Evolutionary conservation across 2,888 invertebrate genomes (phyloP), one percentile per base, ranked within the genome.

Genomic region (Eupithecia exiguata): DNA sequence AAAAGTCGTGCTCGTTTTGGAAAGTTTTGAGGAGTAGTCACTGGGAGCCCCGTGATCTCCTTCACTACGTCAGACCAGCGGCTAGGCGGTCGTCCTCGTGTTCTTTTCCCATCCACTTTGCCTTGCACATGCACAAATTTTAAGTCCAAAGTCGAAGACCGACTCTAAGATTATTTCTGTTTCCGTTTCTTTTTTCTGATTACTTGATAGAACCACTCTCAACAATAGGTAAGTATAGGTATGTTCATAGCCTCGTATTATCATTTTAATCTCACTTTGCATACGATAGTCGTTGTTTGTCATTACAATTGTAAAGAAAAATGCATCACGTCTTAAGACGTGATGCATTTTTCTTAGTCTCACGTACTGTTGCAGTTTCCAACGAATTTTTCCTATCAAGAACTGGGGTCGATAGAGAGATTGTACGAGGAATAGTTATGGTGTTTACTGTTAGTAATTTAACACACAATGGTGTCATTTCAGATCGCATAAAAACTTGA

Each of bases 271-370:
- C 62, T 62, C 18, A 18, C 14, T 58, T 58, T 35, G 2, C 7
- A 35, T 62, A 35, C 35, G 35, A 62, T 35, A 62, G 62, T 61
- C 14, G 7, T 62, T 18, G 18, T 35, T 62, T 35, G 62, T 62
- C 16, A 62, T 30, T 18, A 30, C 18, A 18, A n/a, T n/a, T n/a
- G n/a, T n/a, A n/a, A n/a, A n/a, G n/a, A n/a, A n/a, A n/a, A n/a
- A n/a, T n/a, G n/a, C n/a, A n/a, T n/a, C n/a, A n/a, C n/a, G n/a
- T n/a, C n/a, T n/a, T n/a, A n/a, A 62, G 7, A 35, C 62, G 62
- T 62, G 18, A 69, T 61, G 58, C 43, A 84, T 76, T 62, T 62
- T 35, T 18, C 18, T 62, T 18, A 62, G 62, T 7, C 62, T 62
- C 62, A 62, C 62, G 62, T 62, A 62, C 16, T 18, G 35, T 62